Conservation (phyloP, 2,888 invertebrate species). For the Spialia ferax region DNA sequence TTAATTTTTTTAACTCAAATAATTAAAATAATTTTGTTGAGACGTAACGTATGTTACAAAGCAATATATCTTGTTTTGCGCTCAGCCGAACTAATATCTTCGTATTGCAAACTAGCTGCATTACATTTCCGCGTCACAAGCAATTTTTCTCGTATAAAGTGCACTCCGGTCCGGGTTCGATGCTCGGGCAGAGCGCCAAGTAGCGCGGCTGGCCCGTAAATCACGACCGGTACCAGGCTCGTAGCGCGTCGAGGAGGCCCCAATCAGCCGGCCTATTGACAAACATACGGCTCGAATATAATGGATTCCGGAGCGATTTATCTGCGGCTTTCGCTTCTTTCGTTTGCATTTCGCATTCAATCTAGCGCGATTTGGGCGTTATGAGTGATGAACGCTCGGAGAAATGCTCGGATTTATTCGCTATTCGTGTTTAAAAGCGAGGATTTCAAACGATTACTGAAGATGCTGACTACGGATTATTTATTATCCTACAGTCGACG, state of each 20-base stretch:
- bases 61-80: slow-evolving; percentile 37
- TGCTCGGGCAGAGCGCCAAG: slow-evolving; percentile 76
- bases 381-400: slow-evolving; percentile 47
- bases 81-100: slow-evolving; percentile 41
- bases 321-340: slow-evolving; percentile 58
- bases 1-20: no score
- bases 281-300: slow-evolving; percentile 79
- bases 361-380: slow-evolving; percentile 53
- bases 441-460: slow-evolving; percentile 34
- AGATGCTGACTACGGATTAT: slow-evolving; percentile 35
- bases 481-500: slow-evolving; percentile 27
- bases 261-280: slow-evolving; percentile 83
- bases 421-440: slow-evolving; percentile 31
- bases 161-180: slow-evolving; percentile 68
- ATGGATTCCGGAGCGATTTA: slow-evolving; percentile 75
- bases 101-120: slow-evolving; percentile 48
- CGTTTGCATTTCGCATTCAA: slow-evolving; percentile 58
- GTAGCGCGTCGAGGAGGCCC: slow-evolving; percentile 70
- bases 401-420: slow-evolving; percentile 43
- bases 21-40: no score
- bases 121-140: slow-evolving; percentile 57
- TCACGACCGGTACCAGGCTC: slow-evolving; percentile 67
- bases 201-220: slow-evolving; percentile 72
- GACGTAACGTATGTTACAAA: slow-evolving; percentile 26
- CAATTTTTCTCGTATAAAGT: slow-evolving; percentile 72